phyloP scores from a whole-genome alignment of 2,797 vertebrate species.

The Syndactyla subalaris region DNA sequence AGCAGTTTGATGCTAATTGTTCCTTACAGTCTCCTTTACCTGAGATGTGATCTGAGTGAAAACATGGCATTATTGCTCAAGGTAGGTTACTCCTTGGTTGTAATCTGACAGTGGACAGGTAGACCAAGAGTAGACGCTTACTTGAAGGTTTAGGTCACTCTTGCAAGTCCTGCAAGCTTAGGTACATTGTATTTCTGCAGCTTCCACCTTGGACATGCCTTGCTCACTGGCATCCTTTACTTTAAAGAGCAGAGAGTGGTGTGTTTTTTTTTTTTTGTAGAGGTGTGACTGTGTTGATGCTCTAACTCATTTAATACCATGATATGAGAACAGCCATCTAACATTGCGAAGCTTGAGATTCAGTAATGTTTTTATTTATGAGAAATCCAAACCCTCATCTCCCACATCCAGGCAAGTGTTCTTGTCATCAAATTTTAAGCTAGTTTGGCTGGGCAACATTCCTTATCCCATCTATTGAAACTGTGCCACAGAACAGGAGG shows the following conservation, averaged over 20 bases:
- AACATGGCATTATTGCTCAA: slow-evolving; percentile 49
- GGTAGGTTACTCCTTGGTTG: slow-evolving; percentile 36
- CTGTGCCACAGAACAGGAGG: background rate
- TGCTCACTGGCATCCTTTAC: background rate
- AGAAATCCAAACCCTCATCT: background rate
- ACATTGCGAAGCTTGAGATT: background rate
- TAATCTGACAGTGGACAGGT: slow-evolving; percentile 56
- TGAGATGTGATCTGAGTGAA: slow-evolving; percentile 50
- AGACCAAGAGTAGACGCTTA: slow-evolving; percentile 61
- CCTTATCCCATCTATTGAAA: background rate
- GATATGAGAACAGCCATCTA: background rate
- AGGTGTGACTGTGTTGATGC: background rate
- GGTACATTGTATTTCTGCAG: background rate
- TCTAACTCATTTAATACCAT: background rate
- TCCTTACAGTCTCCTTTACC: slow-evolving; percentile 32
- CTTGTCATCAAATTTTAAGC: background rate
- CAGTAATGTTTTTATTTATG: background rate
- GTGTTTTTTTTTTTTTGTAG: background rate
- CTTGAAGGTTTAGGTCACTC: background rate
- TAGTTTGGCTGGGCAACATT: background rate
- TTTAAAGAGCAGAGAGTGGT: background rate
- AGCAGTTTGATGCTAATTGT: slow-evolving; percentile 63
- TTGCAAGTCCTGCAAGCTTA: background rate
- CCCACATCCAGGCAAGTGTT: background rate
- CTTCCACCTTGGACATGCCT: background rate